These are phyloP conservation scores for Brachyopa scutellaris DNA, from an alignment of 2,888 invertebrate species.

Conservation along the genomic window DNA sequence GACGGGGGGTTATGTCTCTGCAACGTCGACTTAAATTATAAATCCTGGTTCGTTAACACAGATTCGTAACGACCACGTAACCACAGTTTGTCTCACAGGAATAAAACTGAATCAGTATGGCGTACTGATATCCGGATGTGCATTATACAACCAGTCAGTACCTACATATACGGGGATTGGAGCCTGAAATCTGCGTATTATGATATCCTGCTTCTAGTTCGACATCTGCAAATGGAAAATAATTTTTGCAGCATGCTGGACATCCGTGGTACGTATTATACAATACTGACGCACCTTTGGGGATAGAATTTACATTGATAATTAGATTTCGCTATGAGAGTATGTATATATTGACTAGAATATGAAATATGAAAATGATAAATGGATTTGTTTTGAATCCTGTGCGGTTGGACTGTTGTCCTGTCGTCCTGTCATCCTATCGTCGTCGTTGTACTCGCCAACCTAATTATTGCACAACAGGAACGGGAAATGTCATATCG, in stretches of 20 bases:
- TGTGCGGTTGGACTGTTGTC: neutral
- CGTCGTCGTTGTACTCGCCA: too few species aligned
- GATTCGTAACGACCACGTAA: constrained; percentile 33
- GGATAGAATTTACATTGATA: constrained; percentile 67
- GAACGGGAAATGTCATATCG: constrained; percentile 7
- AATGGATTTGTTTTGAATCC: constrained; percentile 17
- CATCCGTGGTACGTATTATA: constrained; percentile 48
- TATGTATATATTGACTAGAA: constrained; percentile 1
- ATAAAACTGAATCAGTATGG: constrained; percentile 36
- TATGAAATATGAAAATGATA: constrained; percentile 15
- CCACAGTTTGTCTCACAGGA: constrained; percentile 52
- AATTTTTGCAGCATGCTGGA: constrained; percentile 58
- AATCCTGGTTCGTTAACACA: constrained; percentile 3
- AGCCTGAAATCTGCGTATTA: constrained; percentile 28
- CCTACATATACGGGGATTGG: neutral
- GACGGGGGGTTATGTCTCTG: constrained; percentile 14
- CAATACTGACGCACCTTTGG: too few species aligned
- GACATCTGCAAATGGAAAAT: constrained; percentile 61
- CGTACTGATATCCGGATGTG: constrained; percentile 34
- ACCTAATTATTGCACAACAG: too few species aligned
- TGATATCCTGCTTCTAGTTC: constrained; percentile 58
- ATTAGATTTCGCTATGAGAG: constrained; percentile 49
- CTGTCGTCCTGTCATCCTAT: neutral
- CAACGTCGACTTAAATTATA: constrained; percentile 53
- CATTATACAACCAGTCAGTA: too few species aligned